Evolutionary conservation across 2,888 invertebrate species (phyloP), one percentile per base, ranked within the genome.

Genomic region (Catocala nupta): DNA sequence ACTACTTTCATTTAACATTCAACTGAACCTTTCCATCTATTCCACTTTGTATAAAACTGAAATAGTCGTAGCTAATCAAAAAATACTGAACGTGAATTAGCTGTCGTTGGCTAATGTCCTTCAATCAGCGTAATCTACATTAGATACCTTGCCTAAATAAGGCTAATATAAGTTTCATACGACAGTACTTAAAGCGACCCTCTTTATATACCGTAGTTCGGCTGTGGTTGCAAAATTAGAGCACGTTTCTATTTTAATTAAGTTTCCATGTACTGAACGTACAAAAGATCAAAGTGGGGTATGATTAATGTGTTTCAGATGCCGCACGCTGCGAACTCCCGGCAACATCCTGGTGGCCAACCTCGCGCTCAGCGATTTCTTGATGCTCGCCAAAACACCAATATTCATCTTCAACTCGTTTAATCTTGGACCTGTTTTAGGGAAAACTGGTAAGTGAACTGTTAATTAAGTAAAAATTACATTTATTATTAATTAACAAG

Each of bases 281-380:
- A 64, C 62, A 67, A 65, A 61, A 69, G 61, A 75, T 75, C 63
- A 73, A 73, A 77, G 67, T 65, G 48, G 12, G n/a, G 7, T 63
- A 65, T 70, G 71, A 78, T 71, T 61, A 68, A 78, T 68, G 47
- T 33, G 61, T 88, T 95, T 66, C 91, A 97, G 97, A 82, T 96
- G 96, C 83, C 96, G 96, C 72, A 94, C 96, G 0, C 90, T 97
- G 59, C 94, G 97, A 44, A 97, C 97, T 8, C 96, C 97, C 3
- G 97, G 97, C 33, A 97, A 97, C 85, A 96, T 96, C 54, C 89
- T 97, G 52, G 96, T 97, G 33, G 95, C 96, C 57, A 97, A 97
- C 87, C 92, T 97, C 78, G 97, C 97, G 5, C 90, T 97, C 49
- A 96, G 97, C 76, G 97, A 97, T 87, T 95, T 96, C 71, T 78